Conservation (phyloP, 37 sponge, comb jelly and placozoan genomes). For the Aplysina aerophoba region DNA sequence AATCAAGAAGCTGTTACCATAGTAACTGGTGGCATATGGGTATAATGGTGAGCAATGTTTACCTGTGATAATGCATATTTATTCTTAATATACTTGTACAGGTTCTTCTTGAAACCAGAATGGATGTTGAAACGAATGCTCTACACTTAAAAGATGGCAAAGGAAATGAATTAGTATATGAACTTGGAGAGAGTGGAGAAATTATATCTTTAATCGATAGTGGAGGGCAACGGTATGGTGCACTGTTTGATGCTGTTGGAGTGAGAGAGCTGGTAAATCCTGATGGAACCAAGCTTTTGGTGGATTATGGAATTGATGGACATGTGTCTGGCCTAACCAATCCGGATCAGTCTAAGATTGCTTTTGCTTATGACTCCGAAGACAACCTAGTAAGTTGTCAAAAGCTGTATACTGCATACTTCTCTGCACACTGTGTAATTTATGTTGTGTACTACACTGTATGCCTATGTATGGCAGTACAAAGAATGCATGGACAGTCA, state of each 20-base stretch:
- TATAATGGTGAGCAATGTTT: no score
- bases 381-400: background rate
- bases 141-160: background rate
- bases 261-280: background rate
- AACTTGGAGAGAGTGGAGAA: background rate
- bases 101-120: background rate
- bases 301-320: background rate
- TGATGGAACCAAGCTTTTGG: background rate
- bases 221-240: background rate
- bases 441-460: no score
- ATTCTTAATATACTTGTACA: no score
- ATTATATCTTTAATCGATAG: background rate
- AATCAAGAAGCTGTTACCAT: no score
- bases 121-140: background rate
- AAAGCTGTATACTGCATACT: background rate
- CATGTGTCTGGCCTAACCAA: background rate
- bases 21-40: no score
- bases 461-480: no score
- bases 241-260: background rate
- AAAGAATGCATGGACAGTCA: no score
- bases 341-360: background rate
- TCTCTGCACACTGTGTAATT: background rate
- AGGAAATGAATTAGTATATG: background rate
- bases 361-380: background rate
- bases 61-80: no score